Evolutionary conservation across 2,113 vertebrate species (phyloP), one percentile per base, ranked within the genome.

Genomic region (Nyctereutes procyonoides): DNA sequence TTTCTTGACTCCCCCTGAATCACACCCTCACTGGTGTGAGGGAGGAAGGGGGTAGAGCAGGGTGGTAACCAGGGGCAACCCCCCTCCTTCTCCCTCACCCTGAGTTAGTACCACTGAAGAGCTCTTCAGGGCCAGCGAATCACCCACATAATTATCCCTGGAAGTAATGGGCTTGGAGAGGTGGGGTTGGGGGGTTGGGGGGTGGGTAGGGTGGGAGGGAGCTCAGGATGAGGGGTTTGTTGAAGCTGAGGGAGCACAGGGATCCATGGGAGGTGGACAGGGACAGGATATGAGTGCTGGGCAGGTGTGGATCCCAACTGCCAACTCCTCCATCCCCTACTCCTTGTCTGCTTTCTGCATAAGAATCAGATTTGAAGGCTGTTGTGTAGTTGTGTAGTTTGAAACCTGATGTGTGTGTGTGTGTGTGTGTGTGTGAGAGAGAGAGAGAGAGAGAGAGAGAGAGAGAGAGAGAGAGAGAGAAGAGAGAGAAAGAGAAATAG

Each of bases 111-210:
- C 84, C 17, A 8, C 87, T 96, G 90, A 96, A 98, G 98, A 96
- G 97, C 98, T 96, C 94, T 98, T 90, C 87, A 97, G 71, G 96
- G 90, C 87, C 88, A 82, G 80, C 1, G 43, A 94, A 62, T 98
- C 92, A 96, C 92, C 93, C 96, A 92, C 87, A 69, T 95, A 96
- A 97, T 98, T 97, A 97, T 97, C 90, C 94, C 65, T 28, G 67
- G 96, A 97, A 96, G 98, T 97, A 97, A 98, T 98, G 94, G 95
- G 95, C 88, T 93, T 96, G 82, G 97, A 96, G 96, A 97, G 93
- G 84, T 9, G 9, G 65, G 53, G 38, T 10, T 48, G 82, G 65
- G 9, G 65, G 53, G 38, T 10, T 48, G 82, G 65, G 38, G 63
- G 9, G 14, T 10, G 20, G 81, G 24, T 43, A 8, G 55, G 35